Evolutionary conservation across 2,888 invertebrate species (phyloP), one percentile per base, ranked within the genome.

Genomic region (Clitarchus hookeri): DNA sequence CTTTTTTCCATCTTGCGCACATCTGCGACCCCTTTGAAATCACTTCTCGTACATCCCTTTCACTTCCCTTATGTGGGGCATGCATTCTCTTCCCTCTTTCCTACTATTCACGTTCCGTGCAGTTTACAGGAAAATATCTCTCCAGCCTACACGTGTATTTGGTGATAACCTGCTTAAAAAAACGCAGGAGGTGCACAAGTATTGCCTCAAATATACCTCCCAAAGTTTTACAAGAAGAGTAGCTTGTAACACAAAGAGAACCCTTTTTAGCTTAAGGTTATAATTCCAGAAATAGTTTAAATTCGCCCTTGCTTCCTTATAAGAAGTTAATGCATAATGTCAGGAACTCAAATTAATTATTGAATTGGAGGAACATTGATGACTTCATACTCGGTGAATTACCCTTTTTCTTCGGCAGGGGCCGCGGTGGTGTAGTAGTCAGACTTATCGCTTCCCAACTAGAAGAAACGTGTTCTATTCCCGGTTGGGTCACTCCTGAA

Each of bases 1-100:
- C 16, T 65, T 65, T 65, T 65, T 65, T 65, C 16, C 16, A 65
- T n/a, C 65, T 19, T n/a, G 23, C 65, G 65, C 65, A 65, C 65
- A 65, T 65, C 65, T 65, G 65, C n/a, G 65, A 65, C 65, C 65
- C 65, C 8, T n/a, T 65, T 65, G 65, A 65, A 65, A 65, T 65
- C 65, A n/a, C 65, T 65, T n/a, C 23, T 65, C 65, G 19, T 65
- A 65, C 19, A 65, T 65, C 65, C 65, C 65, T 16, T n/a, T 19
- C n/a, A 48, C 48, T 19, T 65, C 65, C 65, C 65, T 16, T 48
- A 48, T 6, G 12, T 48, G 48, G 48, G 48, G 16, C 12, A 48
- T 11, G 8, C 48, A 13, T 13, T 1, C 8, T 65, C 65, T 6
- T 8, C 65, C 3, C 23, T n/a, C 65, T 6, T 65, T 19, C 65